A percentile compares a stretch with the other conserved stretches of the same genome.
Evolutionary conservation across 2,888 invertebrate genomes (phyloP).

Genomic region (Sminthurinus aureus): DNA sequence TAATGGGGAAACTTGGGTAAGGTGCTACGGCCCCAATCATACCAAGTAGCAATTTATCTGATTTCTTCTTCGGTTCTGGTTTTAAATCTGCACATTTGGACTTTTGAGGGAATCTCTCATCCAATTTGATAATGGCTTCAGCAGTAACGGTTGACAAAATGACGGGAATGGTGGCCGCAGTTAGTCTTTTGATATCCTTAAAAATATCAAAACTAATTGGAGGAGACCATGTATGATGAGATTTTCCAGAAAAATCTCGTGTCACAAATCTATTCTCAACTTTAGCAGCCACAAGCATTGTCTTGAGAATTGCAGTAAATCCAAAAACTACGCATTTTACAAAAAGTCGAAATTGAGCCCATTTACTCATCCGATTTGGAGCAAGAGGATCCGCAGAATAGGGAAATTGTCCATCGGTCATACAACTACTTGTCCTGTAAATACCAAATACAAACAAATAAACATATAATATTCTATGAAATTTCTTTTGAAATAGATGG

Average conservation of each 20-base stretch:
- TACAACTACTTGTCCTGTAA: constrained; percentile 43
- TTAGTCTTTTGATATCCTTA: constrained; percentile 38
- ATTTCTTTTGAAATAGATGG: too few relatives aligned
- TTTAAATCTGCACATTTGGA: not conserved
- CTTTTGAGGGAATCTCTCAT: constrained; percentile 38
- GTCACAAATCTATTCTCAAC: constrained; percentile 49
- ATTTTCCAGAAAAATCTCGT: constrained; percentile 42
- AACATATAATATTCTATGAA: not conserved
- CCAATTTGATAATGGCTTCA: constrained; percentile 43
- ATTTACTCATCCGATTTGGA: constrained; percentile 37
- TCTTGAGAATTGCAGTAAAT: constrained; percentile 50
- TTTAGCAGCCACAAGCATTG: constrained; percentile 42
- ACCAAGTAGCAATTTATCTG: constrained; percentile 45
- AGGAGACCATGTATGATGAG: constrained; percentile 48
- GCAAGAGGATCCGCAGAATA: constrained; percentile 47
- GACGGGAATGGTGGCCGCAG: constrained; percentile 45
- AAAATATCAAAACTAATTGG: constrained; percentile 41
- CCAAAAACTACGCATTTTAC: constrained; percentile 47
- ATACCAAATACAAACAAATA: not conserved
- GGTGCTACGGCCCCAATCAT: constrained; percentile 53
- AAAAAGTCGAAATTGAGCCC: constrained; percentile 42
- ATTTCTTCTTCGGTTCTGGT: not conserved
- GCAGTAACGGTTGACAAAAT: constrained; percentile 47
- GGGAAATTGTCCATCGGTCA: constrained; percentile 52
- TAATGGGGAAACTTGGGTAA: constrained; percentile 47